Evolutionary conservation across 2,797 vertebrate genomes (phyloP), one percentile per base, ranked within the genome.

Genomic region (Chelon auratus): DNA sequence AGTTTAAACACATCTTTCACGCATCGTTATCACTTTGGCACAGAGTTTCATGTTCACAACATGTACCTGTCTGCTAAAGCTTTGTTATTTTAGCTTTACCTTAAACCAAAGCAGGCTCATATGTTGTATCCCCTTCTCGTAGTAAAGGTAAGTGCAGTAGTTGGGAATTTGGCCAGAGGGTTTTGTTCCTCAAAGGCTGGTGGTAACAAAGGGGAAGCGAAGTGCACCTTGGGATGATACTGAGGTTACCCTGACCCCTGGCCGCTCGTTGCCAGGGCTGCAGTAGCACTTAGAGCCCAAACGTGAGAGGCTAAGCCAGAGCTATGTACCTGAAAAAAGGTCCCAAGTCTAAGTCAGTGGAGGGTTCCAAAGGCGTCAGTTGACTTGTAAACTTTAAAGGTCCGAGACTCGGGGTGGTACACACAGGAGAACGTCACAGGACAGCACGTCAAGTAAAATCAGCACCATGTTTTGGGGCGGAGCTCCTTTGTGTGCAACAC

Each of bases 331-430:
- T 91, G 90, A 89, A 82, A 74, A 22, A 76, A 64, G 56, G 67
- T 80, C 79, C 76, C 62, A 40, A 26, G 64, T 65, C 59, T 42
- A 56, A 79, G 72, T 76, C 75, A 72, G 64, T 67, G 69, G 66
- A 78, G 62, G 57, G 55, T 74, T 69, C 68, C 56, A 39, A 89
- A 84, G 85, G 80, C 55, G 53, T 75, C 42, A 40, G 68, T 56
- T 73, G 51, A 78, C 72, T 80, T 93, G 92, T 93, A 94, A 94
- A 94, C 93, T 81, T 91, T 75, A 89, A 62, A 81, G 60, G 62
- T 82, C 85, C 70, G 83, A 81, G 69, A 78, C 72, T 72, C 10
- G 36, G 60, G 62, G 20, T 5, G n/a, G n/a, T 9, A 56, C 48
- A 75, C 68, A 73, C 66, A 56, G 73, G 73, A 74, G 74, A 84